A percentile compares a stretch with the other conserved stretches of the same genome.
Conservation (phyloP, 2,888 invertebrate species). For the Tachina fera region DNA sequence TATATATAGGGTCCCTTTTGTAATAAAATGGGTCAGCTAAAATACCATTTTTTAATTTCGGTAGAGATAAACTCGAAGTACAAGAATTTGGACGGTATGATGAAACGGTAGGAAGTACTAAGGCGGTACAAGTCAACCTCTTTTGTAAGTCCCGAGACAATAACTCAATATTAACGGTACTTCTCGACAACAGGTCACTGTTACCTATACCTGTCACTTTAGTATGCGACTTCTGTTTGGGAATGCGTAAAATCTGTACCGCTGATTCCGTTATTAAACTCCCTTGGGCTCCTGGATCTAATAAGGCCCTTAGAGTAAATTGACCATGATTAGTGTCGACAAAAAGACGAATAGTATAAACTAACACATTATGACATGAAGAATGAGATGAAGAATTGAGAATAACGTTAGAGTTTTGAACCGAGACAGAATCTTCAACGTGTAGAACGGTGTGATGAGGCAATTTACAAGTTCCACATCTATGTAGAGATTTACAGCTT, state of each 20-base stretch:
- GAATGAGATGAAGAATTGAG: too few relatives aligned
- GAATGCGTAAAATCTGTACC: too few relatives aligned
- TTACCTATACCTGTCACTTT: background rate
- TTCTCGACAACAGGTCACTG: too few relatives aligned
- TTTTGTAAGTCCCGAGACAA: too few relatives aligned
- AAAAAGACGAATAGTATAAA: constrained; percentile 1
- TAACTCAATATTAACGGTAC: too few relatives aligned
- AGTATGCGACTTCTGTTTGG: too few relatives aligned
- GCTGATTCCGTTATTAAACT: too few relatives aligned
- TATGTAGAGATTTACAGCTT: background rate
- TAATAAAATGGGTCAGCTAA: constrained; percentile 26
- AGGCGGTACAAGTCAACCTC: background rate
- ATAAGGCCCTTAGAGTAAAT: background rate
- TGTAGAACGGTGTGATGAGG: background rate
- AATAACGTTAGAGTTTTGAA: background rate
- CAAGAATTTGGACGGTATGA: background rate
- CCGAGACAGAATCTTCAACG: background rate
- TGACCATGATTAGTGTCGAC: background rate
- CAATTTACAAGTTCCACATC: constrained; percentile 11
- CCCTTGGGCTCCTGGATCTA: constrained; percentile 45
- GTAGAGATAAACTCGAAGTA: background rate
- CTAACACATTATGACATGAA: background rate
- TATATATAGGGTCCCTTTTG: constrained; percentile 22
- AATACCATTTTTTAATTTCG: background rate
- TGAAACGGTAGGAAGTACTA: background rate